Evolutionary conservation across 2,113 vertebrate species (phyloP), one percentile per base, ranked within the genome.

Genomic region (Pycnonotus jocosus): DNA sequence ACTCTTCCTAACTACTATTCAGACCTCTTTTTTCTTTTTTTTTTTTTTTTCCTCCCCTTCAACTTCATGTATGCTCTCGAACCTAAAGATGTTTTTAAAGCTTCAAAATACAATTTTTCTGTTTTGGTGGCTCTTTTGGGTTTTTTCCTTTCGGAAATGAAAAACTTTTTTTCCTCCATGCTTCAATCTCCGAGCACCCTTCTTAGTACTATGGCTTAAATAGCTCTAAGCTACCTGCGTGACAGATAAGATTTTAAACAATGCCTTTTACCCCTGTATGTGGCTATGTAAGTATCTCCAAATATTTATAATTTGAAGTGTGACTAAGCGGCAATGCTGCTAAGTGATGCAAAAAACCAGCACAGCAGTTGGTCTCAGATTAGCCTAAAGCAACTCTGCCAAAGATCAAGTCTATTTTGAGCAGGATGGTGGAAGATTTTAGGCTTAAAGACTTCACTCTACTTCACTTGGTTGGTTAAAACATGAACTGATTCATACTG

Each of bases 181-280:
- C 18, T 31, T 72, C 30, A 25, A 16, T 11, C 20, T 60, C 44
- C 0, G 7, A 45, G 13, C 2, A 1, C 9, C 9, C 13, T 81
- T 47, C 24, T 15, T 28, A 20, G 11, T 35, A 7, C 27, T 8
- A 38, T 20, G 15, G 20, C 15, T 76, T 40, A 44, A 31, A n/a
- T 37, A 27, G 7, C 25, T n/a, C 33, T 17, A 17, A 66, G 13
- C 6, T 53, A 69, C 7, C 0, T 24, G 9, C 28, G 10, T 27
- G 72, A 19, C 33, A 50, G 15, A 7, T n/a, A 20, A 5, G 23
- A 20, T 33, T 62, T 71, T 86, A 80, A 76, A 60, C 66, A 47
- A 10, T 44, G 25, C 19, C 11, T 47, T 60, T 77, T 44, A n/a
- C 0, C 0, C 8, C 3, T 31, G 12, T 44, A 10, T 10, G 8